These are phyloP conservation scores for Exephanes ischioxanthus DNA, from an alignment of 2,888 invertebrate genomes.

Conservation along the genomic window DNA sequence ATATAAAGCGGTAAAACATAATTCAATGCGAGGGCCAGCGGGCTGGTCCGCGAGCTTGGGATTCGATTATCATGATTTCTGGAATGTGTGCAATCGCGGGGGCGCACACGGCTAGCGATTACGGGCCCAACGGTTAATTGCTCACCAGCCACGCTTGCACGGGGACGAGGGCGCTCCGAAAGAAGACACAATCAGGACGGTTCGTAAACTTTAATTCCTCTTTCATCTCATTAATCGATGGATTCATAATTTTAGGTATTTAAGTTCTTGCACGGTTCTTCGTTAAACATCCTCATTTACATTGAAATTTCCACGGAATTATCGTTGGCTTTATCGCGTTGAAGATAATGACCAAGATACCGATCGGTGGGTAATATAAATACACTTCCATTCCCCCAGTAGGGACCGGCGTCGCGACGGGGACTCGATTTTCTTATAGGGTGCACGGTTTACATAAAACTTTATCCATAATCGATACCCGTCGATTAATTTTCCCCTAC, in stretches of 20 bases:
- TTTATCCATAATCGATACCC: conserved; percentile 15
- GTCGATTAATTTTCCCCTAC: background rate
- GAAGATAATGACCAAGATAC: background rate
- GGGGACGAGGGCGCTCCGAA: background rate
- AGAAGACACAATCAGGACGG: background rate
- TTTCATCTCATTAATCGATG: background rate
- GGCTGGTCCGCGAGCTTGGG: background rate
- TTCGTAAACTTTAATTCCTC: background rate
- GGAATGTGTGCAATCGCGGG: background rate
- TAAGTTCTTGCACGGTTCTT: background rate
- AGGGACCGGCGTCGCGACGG: background rate
- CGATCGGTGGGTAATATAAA: conserved; percentile 5
- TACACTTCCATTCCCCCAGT: background rate
- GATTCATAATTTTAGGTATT: background rate
- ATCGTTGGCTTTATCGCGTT: too few species aligned
- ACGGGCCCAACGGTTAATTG: conserved; percentile 3
- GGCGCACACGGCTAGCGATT: conserved; percentile 5
- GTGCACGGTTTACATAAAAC: background rate
- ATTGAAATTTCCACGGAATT: background rate
- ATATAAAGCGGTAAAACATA: background rate
- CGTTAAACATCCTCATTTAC: background rate
- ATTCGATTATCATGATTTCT: background rate
- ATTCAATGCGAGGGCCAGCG: background rate
- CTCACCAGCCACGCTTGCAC: background rate
- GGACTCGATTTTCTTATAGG: conserved; percentile 10